Percentiles rank a stretch among this genome's conserved stretches.
Evolutionary conservation across 2,888 invertebrate genomes (phyloP).

Genomic region (Slavum lentiscoides): DNA sequence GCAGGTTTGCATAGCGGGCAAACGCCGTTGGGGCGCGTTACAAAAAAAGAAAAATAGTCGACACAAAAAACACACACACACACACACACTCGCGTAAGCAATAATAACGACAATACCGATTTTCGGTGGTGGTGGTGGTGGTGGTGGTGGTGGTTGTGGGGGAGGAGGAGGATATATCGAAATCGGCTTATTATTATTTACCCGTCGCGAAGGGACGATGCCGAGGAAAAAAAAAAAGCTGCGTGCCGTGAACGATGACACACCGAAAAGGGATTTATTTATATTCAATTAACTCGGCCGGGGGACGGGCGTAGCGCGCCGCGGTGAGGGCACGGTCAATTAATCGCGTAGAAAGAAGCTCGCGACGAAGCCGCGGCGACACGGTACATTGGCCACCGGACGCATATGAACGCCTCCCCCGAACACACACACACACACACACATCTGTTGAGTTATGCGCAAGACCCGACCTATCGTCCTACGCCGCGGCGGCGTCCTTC

Average conservation of each 20-base stretch:
- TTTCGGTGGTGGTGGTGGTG: not conserved
- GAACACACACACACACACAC: not conserved
- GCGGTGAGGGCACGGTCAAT: conserved; percentile 35
- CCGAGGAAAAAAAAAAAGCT: too few relatives aligned
- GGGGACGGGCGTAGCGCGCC: conserved; percentile 9
- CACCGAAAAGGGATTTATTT: conserved; percentile 37
- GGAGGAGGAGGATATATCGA: not conserved
- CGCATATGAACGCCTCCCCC: not conserved
- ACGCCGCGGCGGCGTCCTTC: not conserved
- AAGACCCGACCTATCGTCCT: too few relatives aligned
- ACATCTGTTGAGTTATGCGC: conserved; percentile 43
- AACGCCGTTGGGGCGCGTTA: not conserved
- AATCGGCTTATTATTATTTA: not conserved
- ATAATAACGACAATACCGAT: not conserved
- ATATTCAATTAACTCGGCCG: conserved; percentile 46
- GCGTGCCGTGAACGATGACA: conserved; percentile 22
- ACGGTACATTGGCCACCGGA: conserved; percentile 50
- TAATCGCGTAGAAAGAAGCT: conserved; percentile 34
- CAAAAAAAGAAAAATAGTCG: not conserved
- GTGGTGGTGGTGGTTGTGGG: too few relatives aligned
- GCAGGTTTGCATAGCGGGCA: not conserved
- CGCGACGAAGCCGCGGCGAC: conserved; percentile 14
- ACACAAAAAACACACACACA: not conserved
- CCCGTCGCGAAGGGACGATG: too few relatives aligned
- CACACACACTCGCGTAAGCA: too few relatives aligned